These are phyloP conservation scores for Watsonalla binaria DNA, from an alignment of 2,888 invertebrate species.

Conservation along the genomic window DNA sequence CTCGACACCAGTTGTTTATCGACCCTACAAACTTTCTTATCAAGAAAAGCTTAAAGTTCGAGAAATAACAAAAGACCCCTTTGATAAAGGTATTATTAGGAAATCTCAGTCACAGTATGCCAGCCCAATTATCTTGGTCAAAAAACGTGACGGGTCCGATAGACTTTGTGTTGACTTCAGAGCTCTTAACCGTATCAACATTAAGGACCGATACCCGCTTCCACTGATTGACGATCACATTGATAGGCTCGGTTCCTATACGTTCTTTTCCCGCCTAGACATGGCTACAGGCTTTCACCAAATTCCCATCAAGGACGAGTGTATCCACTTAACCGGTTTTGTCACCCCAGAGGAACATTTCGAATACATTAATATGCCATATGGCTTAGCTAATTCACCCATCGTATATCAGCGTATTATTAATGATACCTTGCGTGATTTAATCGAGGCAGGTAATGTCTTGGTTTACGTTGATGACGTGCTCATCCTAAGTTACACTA, in stretches of 20 bases:
- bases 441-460: background rate
- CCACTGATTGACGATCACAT: slow-evolving; percentile 25
- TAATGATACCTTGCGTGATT: slow-evolving; percentile 8
- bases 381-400: slow-evolving; percentile 21
- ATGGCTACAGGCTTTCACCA: slow-evolving; percentile 11
- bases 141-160: slow-evolving; percentile 19
- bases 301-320: slow-evolving; percentile 16
- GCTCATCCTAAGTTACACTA: slow-evolving; percentile 6
- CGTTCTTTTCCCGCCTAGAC: slow-evolving; percentile 10
- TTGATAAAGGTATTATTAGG: slow-evolving; percentile 14
- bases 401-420: slow-evolving; percentile 19
- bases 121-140: slow-evolving; percentile 14
- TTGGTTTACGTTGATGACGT: slow-evolving; percentile 13
- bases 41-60: slow-evolving; percentile 18
- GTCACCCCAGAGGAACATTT: slow-evolving; percentile 28
- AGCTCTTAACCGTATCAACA: slow-evolving; percentile 19
- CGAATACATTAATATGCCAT: slow-evolving; percentile 30
- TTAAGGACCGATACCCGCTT: slow-evolving; percentile 18
- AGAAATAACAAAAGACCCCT: background rate
- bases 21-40: background rate
- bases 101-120: slow-evolving; percentile 13
- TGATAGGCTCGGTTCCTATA: slow-evolving; percentile 14
- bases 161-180: slow-evolving; percentile 26
- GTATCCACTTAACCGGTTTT: slow-evolving; percentile 29
- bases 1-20: background rate